A percentile compares a stretch with the other conserved stretches of the same genome.
phyloP scores from a whole-genome alignment of 30 jellyfish, hydroid and myxozoan genomes.

The Phacellophora camtschatica region DNA sequence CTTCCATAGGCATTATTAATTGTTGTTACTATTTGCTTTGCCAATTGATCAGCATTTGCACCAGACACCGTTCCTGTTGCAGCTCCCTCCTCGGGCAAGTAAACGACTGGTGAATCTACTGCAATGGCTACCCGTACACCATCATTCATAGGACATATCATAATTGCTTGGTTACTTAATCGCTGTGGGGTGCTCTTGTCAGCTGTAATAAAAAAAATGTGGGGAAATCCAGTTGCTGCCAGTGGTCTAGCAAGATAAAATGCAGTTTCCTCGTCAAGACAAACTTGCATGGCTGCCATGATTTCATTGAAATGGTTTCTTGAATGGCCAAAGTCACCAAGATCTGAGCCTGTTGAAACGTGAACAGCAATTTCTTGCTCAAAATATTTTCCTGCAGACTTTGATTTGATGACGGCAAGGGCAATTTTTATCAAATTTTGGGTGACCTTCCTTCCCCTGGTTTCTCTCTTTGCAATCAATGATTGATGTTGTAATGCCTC shows the following conservation, averaged over 20 bases:
- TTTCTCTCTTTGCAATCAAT: background rate
- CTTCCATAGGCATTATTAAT: background rate
- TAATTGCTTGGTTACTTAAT: slow-evolving; percentile 10
- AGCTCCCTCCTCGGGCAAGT: background rate
- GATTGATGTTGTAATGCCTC: background rate
- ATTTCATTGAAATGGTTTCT: slow-evolving; percentile 11
- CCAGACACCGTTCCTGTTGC: background rate
- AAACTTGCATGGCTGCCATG: slow-evolving; percentile 28
- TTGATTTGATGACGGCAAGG: slow-evolving; percentile 2
- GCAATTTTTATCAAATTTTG: slow-evolving; percentile 4
- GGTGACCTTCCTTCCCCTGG: background rate
- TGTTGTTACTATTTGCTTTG: background rate
- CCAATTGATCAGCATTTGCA: slow-evolving; percentile 21
- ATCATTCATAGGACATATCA: slow-evolving; percentile 18
- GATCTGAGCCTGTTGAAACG: background rate
- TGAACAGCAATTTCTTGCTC: slow-evolving; percentile 19
- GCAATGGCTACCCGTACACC: slow-evolving; percentile 18
- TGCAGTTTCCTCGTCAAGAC: slow-evolving; percentile 29
- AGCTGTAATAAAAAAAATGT: slow-evolving; percentile 1
- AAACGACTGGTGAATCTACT: slow-evolving; percentile 7
- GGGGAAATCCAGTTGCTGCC: slow-evolving; percentile 13
- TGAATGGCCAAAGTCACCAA: slow-evolving; percentile 38
- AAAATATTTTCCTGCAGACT: slow-evolving; percentile 21
- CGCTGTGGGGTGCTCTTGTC: slow-evolving; percentile 23
- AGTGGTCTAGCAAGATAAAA: slow-evolving; percentile 8